phyloP scores from a whole-genome alignment of 2,113 vertebrate genomes.

The Cryptotis parvus region DNA sequence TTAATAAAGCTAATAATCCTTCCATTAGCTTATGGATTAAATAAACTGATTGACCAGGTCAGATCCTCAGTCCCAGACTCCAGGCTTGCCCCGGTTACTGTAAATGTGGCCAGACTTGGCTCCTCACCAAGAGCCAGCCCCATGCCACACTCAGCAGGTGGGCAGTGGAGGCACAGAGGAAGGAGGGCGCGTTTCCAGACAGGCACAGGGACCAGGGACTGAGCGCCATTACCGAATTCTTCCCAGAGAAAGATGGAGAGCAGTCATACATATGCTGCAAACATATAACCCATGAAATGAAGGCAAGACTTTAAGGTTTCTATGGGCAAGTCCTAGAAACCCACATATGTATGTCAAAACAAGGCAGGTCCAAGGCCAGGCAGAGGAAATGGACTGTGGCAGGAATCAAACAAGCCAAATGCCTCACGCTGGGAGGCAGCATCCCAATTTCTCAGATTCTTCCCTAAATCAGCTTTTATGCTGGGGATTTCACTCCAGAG shows the following conservation, averaged over 20 bases:
- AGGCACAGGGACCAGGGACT: too few relatives aligned
- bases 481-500: too few relatives aligned
- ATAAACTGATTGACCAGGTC: background rate
- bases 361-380: background rate
- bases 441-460: background rate
- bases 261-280: background rate
- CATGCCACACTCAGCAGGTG: too few relatives aligned
- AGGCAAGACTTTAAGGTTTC: slow-evolving; percentile 3
- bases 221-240: background rate
- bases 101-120: too few relatives aligned
- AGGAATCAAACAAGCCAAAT: background rate
- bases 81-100: too few relatives aligned
- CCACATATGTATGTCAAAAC: background rate
- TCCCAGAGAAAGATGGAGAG: slow-evolving; percentile 19
- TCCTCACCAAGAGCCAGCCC: too few relatives aligned
- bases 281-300: background rate
- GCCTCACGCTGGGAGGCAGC: background rate
- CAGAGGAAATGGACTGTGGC: background rate
- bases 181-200: too few relatives aligned
- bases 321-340: background rate
- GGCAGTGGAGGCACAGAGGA: background rate
- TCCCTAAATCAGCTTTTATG: background rate
- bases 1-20: background rate
- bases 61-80: background rate
- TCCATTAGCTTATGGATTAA: background rate